Conservation (phyloP, 2,888 invertebrate species). For the Eurytoma californica region DNA sequence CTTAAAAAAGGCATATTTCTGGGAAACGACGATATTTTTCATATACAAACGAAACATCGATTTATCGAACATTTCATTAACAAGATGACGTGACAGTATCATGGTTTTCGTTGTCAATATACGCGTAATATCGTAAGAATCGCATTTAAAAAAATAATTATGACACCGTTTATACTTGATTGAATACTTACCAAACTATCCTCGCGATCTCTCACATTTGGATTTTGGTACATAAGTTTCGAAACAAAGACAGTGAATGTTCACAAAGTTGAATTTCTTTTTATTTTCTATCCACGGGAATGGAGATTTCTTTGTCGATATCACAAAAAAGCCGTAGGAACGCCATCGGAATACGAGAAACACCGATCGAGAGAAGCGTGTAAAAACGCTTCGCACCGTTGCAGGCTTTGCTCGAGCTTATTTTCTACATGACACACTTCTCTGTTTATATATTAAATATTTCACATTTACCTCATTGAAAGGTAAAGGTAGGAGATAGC, state of each 20-base stretch:
- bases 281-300: background rate
- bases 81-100: conserved; percentile 1
- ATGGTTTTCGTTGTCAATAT: conserved; percentile 26
- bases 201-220: conserved; percentile 1
- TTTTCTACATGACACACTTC: background rate
- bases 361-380: background rate
- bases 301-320: background rate
- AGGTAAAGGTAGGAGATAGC: background rate
- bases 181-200: conserved; percentile 18
- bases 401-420: background rate
- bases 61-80: conserved; percentile 41
- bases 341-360: conserved; percentile 11
- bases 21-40: background rate
- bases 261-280: background rate
- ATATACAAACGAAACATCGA: conserved; percentile 15
- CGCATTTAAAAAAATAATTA: conserved; percentile 36
- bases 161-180: background rate
- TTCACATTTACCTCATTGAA: background rate
- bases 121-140: conserved; percentile 4
- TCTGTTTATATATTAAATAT: background rate
- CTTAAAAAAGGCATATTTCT: background rate
- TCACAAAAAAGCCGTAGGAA: conserved; percentile 17
- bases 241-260: background rate
- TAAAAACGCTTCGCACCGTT: background rate
- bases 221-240: background rate